Percentiles rank a stretch among this genome's conserved stretches.
Conservation (phyloP, 2,113 vertebrate species). For the Gyps fulvus region DNA sequence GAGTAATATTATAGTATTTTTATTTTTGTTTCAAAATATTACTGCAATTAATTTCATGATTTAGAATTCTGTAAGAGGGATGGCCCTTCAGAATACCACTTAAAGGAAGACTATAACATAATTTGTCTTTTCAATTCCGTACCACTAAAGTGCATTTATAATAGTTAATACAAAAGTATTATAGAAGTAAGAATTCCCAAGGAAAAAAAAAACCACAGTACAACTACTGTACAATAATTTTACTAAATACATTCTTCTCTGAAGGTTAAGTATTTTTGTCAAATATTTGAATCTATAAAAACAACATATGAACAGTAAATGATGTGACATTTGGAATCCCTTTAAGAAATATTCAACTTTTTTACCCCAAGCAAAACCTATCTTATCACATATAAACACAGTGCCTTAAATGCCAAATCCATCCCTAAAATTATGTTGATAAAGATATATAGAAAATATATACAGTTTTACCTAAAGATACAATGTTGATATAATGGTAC, state of each 20-base stretch:
- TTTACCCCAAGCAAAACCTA: neutral
- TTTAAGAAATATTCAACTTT: constrained; percentile 15
- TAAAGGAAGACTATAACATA: neutral
- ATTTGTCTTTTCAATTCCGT: neutral
- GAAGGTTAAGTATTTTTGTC: neutral
- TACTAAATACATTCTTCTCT: neutral
- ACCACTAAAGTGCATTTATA: neutral
- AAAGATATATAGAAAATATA: neutral
- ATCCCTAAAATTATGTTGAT: neutral
- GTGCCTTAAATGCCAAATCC: neutral
- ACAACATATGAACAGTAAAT: neutral
- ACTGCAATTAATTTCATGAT: neutral
- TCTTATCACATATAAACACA: neutral
- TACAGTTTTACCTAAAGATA: neutral
- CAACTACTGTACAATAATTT: neutral
- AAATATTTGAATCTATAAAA: neutral
- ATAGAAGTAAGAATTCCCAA: neutral
- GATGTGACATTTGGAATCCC: neutral
- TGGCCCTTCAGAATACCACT: neutral
- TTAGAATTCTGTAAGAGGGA: neutral
- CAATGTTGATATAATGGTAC: neutral
- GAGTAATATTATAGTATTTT: neutral
- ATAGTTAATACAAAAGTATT: neutral
- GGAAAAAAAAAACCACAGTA: neutral
- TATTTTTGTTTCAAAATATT: neutral